A percentile compares a stretch with the other conserved stretches of the same genome.
Evolutionary conservation across 2,888 invertebrate genomes (phyloP).

Genomic region (Cerastis rubricosa): DNA sequence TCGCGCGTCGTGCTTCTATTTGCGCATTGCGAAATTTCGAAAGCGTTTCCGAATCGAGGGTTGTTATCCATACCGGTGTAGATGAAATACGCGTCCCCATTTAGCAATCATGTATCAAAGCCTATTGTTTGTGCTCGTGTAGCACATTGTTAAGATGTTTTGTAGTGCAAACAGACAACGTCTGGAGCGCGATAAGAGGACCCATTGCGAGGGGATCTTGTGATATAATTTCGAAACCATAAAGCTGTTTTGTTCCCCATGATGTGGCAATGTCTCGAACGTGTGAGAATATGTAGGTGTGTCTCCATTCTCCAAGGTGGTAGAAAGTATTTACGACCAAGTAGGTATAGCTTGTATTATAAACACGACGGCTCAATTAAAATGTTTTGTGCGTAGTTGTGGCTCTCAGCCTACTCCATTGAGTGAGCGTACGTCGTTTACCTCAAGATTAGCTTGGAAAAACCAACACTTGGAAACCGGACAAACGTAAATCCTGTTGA

Average conservation of each 20-base stretch:
- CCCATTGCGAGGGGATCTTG: conserved; percentile 69
- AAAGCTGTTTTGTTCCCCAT: conserved; percentile 53
- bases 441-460: conserved; percentile 67
- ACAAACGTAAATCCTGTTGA: conserved; percentile 62
- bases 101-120: conserved; percentile 70
- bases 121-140: conserved; percentile 77
- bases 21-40: conserved; percentile 62
- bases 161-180: conserved; percentile 79
- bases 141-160: conserved; percentile 78
- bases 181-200: conserved; percentile 78
- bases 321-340: conserved; percentile 44
- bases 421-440: conserved; percentile 57
- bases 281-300: conserved; percentile 30
- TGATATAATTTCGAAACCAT: conserved; percentile 60
- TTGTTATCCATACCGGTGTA: conserved; percentile 55
- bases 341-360: conserved; percentile 33
- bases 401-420: conserved; percentile 33
- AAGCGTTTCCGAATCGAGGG: conserved; percentile 57
- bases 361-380: conserved; percentile 40
- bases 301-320: conserved; percentile 19
- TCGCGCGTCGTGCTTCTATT: conserved; percentile 44
- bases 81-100: conserved; percentile 70
- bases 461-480: conserved; percentile 66
- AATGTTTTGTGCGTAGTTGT: conserved; percentile 47
- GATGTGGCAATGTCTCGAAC: conserved; percentile 42